Evolutionary conservation across 2,113 vertebrate species (phyloP).

Genomic region (Genyomyrus donnyi): DNA sequence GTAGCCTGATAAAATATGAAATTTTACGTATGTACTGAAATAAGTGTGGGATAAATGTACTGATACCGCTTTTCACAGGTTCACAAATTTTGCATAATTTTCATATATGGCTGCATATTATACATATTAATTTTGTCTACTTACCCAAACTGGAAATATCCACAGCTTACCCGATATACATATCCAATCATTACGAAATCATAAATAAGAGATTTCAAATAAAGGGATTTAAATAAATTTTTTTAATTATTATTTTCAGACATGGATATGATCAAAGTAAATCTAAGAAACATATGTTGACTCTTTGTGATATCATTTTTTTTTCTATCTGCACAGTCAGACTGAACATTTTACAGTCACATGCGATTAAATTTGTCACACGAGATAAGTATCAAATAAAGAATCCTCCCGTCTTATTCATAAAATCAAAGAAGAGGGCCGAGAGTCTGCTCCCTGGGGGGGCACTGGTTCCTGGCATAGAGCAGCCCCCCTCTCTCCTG

Average conservation of each 20-base stretch:
- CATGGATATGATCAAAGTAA: not conserved
- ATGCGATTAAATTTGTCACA: slow-evolving; percentile 1
- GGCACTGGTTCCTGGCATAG: slow-evolving; percentile 23
- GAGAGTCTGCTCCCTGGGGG: not conserved
- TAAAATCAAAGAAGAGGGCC: not conserved
- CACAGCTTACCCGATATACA: not conserved
- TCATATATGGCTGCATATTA: not conserved
- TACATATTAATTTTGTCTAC: not conserved
- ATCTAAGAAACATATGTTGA: slow-evolving; percentile 4
- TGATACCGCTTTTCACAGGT: not conserved
- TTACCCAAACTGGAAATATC: not conserved
- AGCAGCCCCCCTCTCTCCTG: slow-evolving; percentile 24
- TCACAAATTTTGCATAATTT: not conserved
- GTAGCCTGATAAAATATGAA: not conserved
- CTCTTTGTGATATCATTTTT: not conserved
- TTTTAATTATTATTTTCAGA: not conserved
- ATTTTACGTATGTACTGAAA: not conserved
- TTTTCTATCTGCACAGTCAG: not conserved
- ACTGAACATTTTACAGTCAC: not conserved
- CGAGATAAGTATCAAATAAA: slow-evolving; percentile 4
- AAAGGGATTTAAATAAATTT: not conserved
- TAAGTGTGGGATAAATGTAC: not conserved
- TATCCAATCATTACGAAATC: not conserved
- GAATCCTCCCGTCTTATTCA: not conserved
- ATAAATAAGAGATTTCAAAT: not conserved